Base-by-base conservation (phyloP, 1,140 invertebrate genomes). In the Kradibia gibbosae region DNA sequence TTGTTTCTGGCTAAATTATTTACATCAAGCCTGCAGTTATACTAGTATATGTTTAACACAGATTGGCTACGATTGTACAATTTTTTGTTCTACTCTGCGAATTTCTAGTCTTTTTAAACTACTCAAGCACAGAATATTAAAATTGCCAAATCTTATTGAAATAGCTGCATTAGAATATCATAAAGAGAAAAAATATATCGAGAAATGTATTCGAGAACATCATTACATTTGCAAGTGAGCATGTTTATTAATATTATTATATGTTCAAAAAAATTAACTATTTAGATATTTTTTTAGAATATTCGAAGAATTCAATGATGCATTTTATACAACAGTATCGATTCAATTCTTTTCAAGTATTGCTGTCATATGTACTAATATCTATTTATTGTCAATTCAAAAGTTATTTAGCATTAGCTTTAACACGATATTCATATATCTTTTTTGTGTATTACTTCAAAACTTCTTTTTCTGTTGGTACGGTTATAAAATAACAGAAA, bases 401-500 rank as follows among this genome's bases (percentile, higher is more conserved):
- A 45, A 62, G 5, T 11, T 81, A 45, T 28, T 60, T 1, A 67
- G 80, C 15, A 8, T 67, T 11, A 57, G 83, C 4, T 83, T 83
- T 20, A 13, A 82, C 17, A 20, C 45, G 11, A 13, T 84, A 5
- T 13, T 74, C 3, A 36, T 83, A 8, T 85, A 81, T 31, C 71
- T 88, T 34, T 57, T 65, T 1, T 81, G 81, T 15, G 83, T 82
- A n/a, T 34, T 86, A 4, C 8, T 83, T 1, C 84, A 88, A 74
- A 86, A 84, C 34, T 87, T 86, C 77, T 57, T 83, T 4, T 87
- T 82, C 74, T 87, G 86, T 45, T 87, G 84, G 81, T 85, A 83
- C 45, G 87, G 86, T 1, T 82, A 85, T 39, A 75, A 85, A 60
- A 71, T 86, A 5, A 82, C 80, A 5, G 0, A 80, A 1, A 79